A percentile compares a stretch with the other conserved stretches of the same genome.
Conservation (phyloP, 2,888 invertebrate genomes). For the Gymnocheta viridis region DNA sequence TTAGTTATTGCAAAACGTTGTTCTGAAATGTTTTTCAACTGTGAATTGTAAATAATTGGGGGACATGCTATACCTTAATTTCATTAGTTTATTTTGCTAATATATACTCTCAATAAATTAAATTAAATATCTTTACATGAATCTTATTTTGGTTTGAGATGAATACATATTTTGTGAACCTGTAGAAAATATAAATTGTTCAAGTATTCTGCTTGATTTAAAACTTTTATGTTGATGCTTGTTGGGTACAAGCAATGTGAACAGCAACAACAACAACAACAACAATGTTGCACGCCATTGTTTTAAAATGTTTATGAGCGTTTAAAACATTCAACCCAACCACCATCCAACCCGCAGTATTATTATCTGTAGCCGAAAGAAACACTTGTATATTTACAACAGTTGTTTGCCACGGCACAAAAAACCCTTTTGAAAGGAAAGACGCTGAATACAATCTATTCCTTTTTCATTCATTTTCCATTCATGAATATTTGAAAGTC, state of each 20-base stretch:
- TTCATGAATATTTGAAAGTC: conserved; percentile 39
- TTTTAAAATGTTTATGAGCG: conserved; percentile 48
- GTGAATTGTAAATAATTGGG: too few relatives aligned
- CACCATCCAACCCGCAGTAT: conserved; percentile 30
- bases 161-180: too few relatives aligned
- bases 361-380: neutral
- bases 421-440: conserved; percentile 49
- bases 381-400: neutral
- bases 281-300: conserved; percentile 58
- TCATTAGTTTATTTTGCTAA: too few relatives aligned
- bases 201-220: too few relatives aligned
- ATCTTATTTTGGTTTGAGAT: too few relatives aligned
- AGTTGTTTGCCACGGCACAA: neutral
- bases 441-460: neutral
- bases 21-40: too few relatives aligned
- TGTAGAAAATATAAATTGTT: too few relatives aligned
- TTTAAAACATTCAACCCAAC: conserved; percentile 16
- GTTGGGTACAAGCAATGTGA: neutral
- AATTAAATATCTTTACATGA: too few relatives aligned
- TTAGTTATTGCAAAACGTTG: too few relatives aligned
- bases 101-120: too few relatives aligned
- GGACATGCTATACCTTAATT: too few relatives aligned
- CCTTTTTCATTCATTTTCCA: neutral
- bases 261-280: conserved; percentile 37
- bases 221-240: neutral